Percentiles rank a stretch among this genome's conserved stretches.
phyloP scores from a whole-genome alignment of 2,888 invertebrate genomes.

The Spicauda simplicius region DNA sequence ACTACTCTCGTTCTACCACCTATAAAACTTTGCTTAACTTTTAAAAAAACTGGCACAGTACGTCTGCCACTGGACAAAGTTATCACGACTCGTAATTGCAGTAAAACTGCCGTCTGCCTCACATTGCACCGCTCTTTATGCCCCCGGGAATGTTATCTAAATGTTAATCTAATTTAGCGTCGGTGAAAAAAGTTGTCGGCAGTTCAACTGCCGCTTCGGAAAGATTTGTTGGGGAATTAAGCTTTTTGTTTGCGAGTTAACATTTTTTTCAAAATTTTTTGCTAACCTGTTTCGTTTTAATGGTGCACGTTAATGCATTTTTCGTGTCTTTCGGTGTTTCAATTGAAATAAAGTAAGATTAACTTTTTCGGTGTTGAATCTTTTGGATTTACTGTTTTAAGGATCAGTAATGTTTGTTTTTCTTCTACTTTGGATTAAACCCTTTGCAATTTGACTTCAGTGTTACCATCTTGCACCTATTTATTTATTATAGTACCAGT shows the following conservation, averaged over 20 bases:
- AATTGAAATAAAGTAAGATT: too few relatives aligned
- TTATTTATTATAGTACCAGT: too few relatives aligned
- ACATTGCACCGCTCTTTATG: conserved; percentile 13
- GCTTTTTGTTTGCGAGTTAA: conserved; percentile 7
- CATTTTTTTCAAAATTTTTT: conserved; percentile 4
- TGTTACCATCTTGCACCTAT: too few relatives aligned
- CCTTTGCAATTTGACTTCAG: too few relatives aligned
- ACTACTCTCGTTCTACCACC: too few relatives aligned
- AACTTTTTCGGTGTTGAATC: too few relatives aligned
- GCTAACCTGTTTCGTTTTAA: background rate
- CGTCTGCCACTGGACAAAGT: conserved; percentile 14
- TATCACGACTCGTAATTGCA: conserved; percentile 28
- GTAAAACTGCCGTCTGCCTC: conserved; percentile 17
- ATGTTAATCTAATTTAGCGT: conserved; percentile 32
- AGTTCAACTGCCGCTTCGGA: conserved; percentile 5
- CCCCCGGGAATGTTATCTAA: conserved; percentile 22
- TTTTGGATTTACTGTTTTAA: too few relatives aligned
- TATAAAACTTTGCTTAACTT: too few relatives aligned
- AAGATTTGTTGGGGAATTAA: conserved; percentile 5
- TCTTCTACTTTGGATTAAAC: too few relatives aligned
- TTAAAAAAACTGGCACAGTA: background rate
- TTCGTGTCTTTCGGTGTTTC: background rate
- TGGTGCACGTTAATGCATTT: background rate
- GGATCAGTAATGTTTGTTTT: too few relatives aligned
- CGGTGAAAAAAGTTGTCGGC: conserved; percentile 19